phyloP scores from a whole-genome alignment of 2,797 vertebrate genomes.

The Pseudocheirus occidentalis region DNA sequence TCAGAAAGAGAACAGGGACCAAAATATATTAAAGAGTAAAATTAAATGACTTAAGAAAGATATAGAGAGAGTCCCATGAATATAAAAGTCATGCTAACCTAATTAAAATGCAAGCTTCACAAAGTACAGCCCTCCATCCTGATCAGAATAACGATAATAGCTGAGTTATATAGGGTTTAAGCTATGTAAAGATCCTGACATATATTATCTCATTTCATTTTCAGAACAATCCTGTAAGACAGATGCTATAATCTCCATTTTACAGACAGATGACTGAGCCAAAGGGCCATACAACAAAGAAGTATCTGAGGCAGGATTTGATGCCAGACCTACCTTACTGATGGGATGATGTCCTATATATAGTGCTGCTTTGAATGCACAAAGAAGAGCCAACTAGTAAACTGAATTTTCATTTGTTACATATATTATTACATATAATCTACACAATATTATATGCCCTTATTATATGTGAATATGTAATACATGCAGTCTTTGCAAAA shows the following conservation, averaged over 20 bases:
- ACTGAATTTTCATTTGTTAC: neutral
- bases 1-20: conserved; percentile 75
- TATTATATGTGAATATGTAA: neutral
- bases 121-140: conserved; percentile 64
- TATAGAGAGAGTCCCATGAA: conserved; percentile 63
- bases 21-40: conserved; percentile 70
- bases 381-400: neutral
- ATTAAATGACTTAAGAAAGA: conserved; percentile 66
- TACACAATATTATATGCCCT: neutral
- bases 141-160: neutral
- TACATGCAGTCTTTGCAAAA: neutral
- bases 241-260: neutral
- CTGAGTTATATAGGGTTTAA: neutral
- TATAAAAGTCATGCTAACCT: conserved; percentile 66
- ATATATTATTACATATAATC: neutral
- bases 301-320: neutral
- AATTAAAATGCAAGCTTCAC: conserved; percentile 75
- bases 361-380: neutral
- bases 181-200: neutral
- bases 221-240: neutral
- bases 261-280: neutral
- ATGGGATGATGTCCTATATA: neutral
- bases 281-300: neutral
- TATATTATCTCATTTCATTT: neutral
- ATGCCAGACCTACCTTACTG: neutral